Percentiles rank a stretch among this genome's conserved stretches.
Evolutionary conservation across 2,888 invertebrate species (phyloP).

Genomic region (Nemurella pictetii): DNA sequence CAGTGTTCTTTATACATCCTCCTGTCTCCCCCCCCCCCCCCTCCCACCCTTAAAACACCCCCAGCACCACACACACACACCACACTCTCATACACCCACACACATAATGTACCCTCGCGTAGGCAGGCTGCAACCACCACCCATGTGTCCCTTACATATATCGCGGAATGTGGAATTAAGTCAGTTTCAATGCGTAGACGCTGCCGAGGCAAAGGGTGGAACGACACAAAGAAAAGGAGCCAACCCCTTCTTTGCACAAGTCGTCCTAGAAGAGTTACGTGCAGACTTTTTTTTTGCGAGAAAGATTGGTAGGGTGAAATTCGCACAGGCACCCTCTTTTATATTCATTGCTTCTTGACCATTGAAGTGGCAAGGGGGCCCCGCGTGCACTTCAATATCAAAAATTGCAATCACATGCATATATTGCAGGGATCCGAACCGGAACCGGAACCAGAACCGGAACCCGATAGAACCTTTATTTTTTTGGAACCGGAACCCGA

Average conservation of each 20-base stretch:
- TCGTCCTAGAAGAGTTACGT: neutral
- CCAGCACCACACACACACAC: neutral
- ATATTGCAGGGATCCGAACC: too few relatives aligned
- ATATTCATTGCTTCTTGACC: neutral
- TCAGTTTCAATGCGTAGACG: conserved; percentile 37
- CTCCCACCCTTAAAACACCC: neutral
- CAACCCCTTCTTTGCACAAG: conserved; percentile 24
- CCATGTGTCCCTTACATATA: conserved; percentile 11
- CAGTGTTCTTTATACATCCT: neutral
- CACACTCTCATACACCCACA: neutral
- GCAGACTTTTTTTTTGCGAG: neutral
- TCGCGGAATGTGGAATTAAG: conserved; percentile 41
- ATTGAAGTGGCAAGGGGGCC: neutral
- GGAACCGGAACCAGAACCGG: too few relatives aligned
- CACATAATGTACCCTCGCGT: neutral
- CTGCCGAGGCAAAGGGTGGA: neutral
- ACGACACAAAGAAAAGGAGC: conserved; percentile 16
- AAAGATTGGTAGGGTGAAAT: neutral
- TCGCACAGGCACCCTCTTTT: neutral
- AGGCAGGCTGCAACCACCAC: neutral
- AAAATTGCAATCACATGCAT: neutral
- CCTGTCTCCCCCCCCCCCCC: neutral
- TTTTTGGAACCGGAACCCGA: too few relatives aligned
- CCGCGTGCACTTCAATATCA: neutral
- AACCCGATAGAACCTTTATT: too few relatives aligned